These are phyloP conservation scores for Sitobion miscanthi DNA, from an alignment of 1,140 invertebrate genomes.

Conservation along the genomic window DNA sequence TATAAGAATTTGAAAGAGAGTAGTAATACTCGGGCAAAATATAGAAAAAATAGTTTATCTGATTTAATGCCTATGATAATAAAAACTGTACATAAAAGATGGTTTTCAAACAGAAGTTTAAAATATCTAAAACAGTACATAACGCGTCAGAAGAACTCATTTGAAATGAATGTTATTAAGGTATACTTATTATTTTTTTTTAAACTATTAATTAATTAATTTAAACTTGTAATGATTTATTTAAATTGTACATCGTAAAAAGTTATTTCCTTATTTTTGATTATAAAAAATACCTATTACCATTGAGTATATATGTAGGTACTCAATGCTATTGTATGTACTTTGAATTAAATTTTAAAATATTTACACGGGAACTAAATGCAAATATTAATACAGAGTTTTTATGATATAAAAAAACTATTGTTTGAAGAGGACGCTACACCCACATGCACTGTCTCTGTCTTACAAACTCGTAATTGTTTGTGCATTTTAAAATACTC, in stretches of 20 bases:
- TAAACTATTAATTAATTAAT: background rate
- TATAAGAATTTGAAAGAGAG: constrained; percentile 14
- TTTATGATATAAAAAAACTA: background rate
- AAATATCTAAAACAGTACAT: background rate
- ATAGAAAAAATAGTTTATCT: background rate
- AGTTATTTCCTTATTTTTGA: no score
- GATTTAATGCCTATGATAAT: constrained; percentile 24
- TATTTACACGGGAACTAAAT: background rate
- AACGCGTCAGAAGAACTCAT: background rate
- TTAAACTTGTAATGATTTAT: background rate
- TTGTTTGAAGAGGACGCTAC: background rate
- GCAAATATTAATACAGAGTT: background rate
- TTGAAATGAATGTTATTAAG: background rate
- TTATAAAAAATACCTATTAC: no score
- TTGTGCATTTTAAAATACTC: no score
- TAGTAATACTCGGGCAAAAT: background rate
- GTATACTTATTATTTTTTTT: background rate
- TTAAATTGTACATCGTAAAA: background rate
- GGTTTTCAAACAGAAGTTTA: constrained; percentile 40
- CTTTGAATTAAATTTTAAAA: no score
- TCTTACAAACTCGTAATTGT: no score
- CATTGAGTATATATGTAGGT: no score
- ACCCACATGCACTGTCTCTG: no score
- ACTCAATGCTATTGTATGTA: no score
- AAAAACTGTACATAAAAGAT: constrained; percentile 30